A percentile compares a stretch with the other conserved stretches of the same genome.
phyloP scores from a whole-genome alignment of 2,888 invertebrate species.

The Leucozona laternaria region DNA sequence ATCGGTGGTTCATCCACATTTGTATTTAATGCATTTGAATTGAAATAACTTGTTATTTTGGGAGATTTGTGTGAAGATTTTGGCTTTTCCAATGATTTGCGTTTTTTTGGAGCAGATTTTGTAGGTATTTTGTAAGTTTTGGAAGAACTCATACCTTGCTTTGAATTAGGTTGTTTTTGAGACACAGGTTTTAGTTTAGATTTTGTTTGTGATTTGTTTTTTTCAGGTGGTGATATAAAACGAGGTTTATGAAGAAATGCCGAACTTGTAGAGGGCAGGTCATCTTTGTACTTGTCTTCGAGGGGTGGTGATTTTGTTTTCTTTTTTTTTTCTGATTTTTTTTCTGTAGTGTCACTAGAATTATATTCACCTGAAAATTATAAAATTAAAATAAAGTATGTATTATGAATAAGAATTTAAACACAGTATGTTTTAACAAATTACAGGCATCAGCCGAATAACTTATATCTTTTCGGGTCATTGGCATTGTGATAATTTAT shows the following conservation, averaged over 20 bases:
- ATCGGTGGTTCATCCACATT: neutral
- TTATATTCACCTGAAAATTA: neutral
- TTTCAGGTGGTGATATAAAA: neutral
- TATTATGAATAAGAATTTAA: too few relatives aligned
- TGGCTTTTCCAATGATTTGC: neutral
- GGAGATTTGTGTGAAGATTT: neutral
- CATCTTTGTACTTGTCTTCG: constrained; percentile 12
- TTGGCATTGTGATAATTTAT: too few relatives aligned
- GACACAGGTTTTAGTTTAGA: neutral
- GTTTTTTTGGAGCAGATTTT: neutral
- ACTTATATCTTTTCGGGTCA: too few relatives aligned
- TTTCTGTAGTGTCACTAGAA: neutral
- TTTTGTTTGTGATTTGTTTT: neutral
- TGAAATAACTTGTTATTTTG: constrained; percentile 56
- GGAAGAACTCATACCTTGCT: neutral
- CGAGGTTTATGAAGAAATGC: neutral
- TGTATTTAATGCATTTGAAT: neutral
- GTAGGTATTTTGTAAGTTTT: neutral
- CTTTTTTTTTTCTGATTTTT: neutral
- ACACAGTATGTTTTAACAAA: too few relatives aligned
- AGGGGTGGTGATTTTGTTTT: neutral
- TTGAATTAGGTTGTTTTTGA: neutral
- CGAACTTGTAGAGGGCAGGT: constrained; percentile 5
- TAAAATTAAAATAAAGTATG: neutral
- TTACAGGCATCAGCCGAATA: too few relatives aligned